phyloP scores from a whole-genome alignment of 2,797 vertebrate genomes.

The Platyrinchus mystaceus region DNA sequence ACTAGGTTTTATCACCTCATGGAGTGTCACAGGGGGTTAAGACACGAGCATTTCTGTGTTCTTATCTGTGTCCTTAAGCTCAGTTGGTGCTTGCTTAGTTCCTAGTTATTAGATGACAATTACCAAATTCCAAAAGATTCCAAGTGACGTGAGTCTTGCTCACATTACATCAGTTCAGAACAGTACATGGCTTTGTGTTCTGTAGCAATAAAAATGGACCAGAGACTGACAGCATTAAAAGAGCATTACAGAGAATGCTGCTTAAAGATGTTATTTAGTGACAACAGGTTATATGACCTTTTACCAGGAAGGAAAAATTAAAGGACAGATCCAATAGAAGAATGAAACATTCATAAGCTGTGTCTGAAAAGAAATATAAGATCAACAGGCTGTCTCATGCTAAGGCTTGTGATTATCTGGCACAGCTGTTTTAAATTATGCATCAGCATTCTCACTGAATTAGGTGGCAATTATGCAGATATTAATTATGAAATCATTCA shows the following conservation, averaged over 20 bases:
- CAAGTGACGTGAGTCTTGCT: not conserved
- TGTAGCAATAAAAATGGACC: not conserved
- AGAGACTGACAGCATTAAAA: not conserved
- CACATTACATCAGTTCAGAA: not conserved
- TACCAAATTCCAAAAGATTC: not conserved
- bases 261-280: not conserved
- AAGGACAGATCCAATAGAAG: not conserved
- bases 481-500: conserved; percentile 47
- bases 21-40: not conserved
- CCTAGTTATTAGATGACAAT: not conserved
- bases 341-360: not conserved
- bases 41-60: not conserved
- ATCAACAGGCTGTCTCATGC: conserved; percentile 39
- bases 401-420: conserved; percentile 38
- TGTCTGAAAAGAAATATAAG: not conserved
- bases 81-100: not conserved
- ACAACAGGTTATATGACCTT: not conserved
- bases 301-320: not conserved
- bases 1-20: not conserved
- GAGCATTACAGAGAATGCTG: not conserved
- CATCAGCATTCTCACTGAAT: conserved; percentile 1
- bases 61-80: not conserved
- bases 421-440: conserved; percentile 52
- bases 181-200: not conserved
- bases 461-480: conserved; percentile 45